Evolutionary conservation across 2,888 invertebrate genomes (phyloP).

Genomic region (Petrophora chlorosata): DNA sequence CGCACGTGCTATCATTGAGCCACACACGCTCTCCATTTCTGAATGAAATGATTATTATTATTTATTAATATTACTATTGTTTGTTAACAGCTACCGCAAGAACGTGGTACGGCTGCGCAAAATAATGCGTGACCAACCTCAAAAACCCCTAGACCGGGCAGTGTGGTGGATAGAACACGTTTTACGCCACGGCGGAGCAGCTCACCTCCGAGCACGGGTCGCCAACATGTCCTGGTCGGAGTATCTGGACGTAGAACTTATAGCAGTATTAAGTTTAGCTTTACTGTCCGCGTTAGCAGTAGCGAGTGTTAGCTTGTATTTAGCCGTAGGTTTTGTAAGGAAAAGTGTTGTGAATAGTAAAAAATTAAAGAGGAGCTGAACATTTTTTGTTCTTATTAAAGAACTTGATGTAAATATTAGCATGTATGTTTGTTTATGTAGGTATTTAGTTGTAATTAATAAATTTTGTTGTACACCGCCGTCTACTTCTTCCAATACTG

Average conservation of each 20-base stretch:
- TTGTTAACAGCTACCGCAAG: constrained; percentile 15
- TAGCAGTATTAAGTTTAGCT: background rate
- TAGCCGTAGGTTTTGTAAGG: constrained; percentile 1
- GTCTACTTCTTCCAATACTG: too few species aligned
- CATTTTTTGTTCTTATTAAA: background rate
- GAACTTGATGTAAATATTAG: background rate
- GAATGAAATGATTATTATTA: too few species aligned
- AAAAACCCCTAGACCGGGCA: constrained; percentile 35
- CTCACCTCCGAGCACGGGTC: constrained; percentile 37
- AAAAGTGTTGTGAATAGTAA: background rate
- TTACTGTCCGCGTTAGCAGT: background rate
- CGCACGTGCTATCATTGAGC: too few species aligned
- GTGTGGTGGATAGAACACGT: constrained; percentile 45
- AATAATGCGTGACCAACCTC: constrained; percentile 37
- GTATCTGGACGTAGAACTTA: constrained; percentile 16
- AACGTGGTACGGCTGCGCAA: constrained; percentile 25
- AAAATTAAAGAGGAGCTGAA: constrained; percentile 15
- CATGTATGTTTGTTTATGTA: too few species aligned
- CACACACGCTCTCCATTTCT: too few species aligned
- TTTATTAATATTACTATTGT: too few species aligned
- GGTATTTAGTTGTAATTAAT: too few species aligned
- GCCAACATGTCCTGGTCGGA: constrained; percentile 39
- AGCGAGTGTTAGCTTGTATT: background rate
- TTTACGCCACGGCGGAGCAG: constrained; percentile 40
- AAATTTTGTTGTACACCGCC: too few species aligned